Conservation (phyloP, 2,888 invertebrate species). For the Morpho achilles region DNA sequence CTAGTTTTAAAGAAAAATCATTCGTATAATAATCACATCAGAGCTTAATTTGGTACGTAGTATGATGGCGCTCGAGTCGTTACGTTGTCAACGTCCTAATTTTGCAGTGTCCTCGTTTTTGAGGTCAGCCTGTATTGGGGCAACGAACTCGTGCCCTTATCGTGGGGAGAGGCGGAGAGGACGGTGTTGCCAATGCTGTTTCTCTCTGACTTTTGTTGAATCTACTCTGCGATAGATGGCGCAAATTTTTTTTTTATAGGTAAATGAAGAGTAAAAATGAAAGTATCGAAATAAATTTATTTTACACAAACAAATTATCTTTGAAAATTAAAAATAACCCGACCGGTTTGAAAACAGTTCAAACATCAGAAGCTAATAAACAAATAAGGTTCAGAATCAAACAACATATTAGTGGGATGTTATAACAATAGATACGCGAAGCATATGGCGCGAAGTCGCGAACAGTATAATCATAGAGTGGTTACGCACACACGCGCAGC, state of each 20-base stretch:
- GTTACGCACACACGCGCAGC: conserved; percentile 41
- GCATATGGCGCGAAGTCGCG: conserved; percentile 39
- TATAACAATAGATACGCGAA: conserved; percentile 35
- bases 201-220: conserved; percentile 32
- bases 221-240: conserved; percentile 67
- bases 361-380: not conserved
- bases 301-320: too few species aligned
- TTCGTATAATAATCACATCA: conserved; percentile 36
- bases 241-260: conserved; percentile 15
- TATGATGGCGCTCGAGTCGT: conserved; percentile 63
- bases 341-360: not conserved
- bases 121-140: conserved; percentile 82
- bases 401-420: conserved; percentile 40
- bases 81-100: conserved; percentile 79
- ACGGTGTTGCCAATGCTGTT: conserved; percentile 41
- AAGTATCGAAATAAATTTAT: too few species aligned
- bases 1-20: conserved; percentile 33
- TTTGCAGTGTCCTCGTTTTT: conserved; percentile 85
- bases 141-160: conserved; percentile 80
- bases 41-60: conserved; percentile 52
- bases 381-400: not conserved
- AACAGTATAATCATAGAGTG: conserved; percentile 38
- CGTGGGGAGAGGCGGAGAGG: conserved; percentile 56
- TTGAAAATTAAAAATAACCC: too few species aligned
- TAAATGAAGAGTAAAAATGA: too few species aligned